A percentile compares a stretch with the other conserved stretches of the same genome.
Conservation (phyloP, 2,797 vertebrate genomes). For the Geotria australis region DNA sequence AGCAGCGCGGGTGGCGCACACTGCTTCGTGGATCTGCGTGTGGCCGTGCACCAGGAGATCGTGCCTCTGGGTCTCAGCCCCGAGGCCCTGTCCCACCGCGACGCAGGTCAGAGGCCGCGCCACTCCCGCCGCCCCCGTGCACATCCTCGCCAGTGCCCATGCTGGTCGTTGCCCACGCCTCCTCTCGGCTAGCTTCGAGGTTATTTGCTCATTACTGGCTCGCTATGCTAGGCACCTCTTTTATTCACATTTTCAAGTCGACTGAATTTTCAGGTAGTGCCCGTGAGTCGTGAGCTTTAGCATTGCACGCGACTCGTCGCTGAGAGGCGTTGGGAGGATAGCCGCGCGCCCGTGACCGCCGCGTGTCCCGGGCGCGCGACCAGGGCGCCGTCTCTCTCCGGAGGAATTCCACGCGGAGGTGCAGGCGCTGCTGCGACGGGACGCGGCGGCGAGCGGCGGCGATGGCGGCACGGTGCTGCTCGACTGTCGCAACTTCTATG, state of each 20-base stretch:
- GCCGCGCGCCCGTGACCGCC: too few species aligned
- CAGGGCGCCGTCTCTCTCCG: slow-evolving; percentile 55
- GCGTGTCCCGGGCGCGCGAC: neutral
- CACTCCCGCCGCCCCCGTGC: neutral
- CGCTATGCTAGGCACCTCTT: too few species aligned
- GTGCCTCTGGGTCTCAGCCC: slow-evolving; percentile 82
- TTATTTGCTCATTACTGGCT: too few species aligned
- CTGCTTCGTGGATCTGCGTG: slow-evolving; percentile 53
- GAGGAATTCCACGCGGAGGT: slow-evolving; percentile 69
- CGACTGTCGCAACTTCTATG: slow-evolving; percentile 92
- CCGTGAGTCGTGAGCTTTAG: too few species aligned
- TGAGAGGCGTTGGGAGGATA: too few species aligned
- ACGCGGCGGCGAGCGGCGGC: slow-evolving; percentile 6
- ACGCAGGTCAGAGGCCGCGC: slow-evolving; percentile 26
- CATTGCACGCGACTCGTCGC: too few species aligned
- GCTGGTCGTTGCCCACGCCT: too few species aligned
- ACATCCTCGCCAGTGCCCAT: neutral
- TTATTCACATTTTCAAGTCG: too few species aligned
- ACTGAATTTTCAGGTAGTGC: too few species aligned
- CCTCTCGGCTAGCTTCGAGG: too few species aligned
- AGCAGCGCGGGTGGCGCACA: slow-evolving; percentile 39
- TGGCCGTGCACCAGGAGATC: slow-evolving; percentile 63
- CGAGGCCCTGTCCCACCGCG: slow-evolving; percentile 32
- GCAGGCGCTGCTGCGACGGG: slow-evolving; percentile 23
- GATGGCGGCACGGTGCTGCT: slow-evolving; percentile 37